A percentile compares a stretch with the other conserved stretches of the same genome.
phyloP scores from a whole-genome alignment of 2,797 vertebrate species.

The Acanthornis magna region DNA sequence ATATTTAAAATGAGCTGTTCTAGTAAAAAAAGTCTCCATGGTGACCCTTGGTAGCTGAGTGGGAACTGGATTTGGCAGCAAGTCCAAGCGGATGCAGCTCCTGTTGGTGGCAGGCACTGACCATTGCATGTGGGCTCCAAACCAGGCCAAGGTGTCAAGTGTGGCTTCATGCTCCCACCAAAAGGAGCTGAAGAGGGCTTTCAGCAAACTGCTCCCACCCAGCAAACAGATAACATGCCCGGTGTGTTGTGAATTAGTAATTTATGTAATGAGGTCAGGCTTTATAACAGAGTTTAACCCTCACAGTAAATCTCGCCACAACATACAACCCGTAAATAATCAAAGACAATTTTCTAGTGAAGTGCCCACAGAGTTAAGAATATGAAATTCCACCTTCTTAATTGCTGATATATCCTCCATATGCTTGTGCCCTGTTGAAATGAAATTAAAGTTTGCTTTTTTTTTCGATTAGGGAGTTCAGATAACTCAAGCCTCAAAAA shows the following conservation, averaged over 20 bases:
- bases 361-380: not conserved
- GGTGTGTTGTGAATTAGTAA: not conserved
- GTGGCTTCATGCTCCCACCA: not conserved
- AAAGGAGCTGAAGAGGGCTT: not conserved
- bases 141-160: not conserved
- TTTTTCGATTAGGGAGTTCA: not conserved
- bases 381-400: not conserved
- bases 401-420: not conserved
- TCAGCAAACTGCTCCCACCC: not conserved
- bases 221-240: not conserved
- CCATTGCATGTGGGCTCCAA: constrained; percentile 52
- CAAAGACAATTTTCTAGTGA: not conserved
- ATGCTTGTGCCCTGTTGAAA: not conserved
- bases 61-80: constrained; percentile 70
- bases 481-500: not conserved
- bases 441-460: not conserved
- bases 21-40: constrained; percentile 75
- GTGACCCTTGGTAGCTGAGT: constrained; percentile 74
- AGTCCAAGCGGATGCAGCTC: constrained; percentile 66
- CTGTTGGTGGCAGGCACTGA: constrained; percentile 76
- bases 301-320: not conserved
- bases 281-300: not conserved
- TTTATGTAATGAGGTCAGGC: not conserved
- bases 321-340: not conserved
- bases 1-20: constrained; percentile 72